Percentiles rank a stretch among this genome's conserved stretches.
These are phyloP conservation scores for Argynnis bischoffii DNA, from an alignment of 2,888 invertebrate genomes.

Conservation along the genomic window DNA sequence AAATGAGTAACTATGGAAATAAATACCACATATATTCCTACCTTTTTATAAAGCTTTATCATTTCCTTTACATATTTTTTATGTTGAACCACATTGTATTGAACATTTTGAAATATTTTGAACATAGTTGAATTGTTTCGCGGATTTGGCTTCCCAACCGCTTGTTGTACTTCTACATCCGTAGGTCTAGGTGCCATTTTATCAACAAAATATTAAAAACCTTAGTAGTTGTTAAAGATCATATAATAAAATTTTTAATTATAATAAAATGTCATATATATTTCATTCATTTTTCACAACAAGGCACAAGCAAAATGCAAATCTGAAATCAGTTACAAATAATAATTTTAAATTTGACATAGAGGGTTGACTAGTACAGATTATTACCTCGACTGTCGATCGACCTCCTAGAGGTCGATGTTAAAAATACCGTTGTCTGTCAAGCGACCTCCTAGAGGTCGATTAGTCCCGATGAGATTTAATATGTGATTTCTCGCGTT, in stretches of 20 bases:
- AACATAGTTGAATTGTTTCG: conserved; percentile 73
- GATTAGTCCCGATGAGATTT: too few species aligned
- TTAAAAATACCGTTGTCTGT: too few species aligned
- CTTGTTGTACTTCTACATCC: conserved; percentile 52
- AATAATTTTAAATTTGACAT: too few species aligned
- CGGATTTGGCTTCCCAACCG: conserved; percentile 63
- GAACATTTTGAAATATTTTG: conserved; percentile 84
- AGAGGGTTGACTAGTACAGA: too few species aligned
- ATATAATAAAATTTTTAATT: neutral
- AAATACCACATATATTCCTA: conserved; percentile 48
- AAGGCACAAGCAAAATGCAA: too few species aligned
- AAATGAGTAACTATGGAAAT: neutral
- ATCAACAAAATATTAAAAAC: neutral
- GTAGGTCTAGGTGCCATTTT: conserved; percentile 54
- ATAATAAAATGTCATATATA: neutral
- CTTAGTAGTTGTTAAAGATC: neutral
- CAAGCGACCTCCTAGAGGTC: too few species aligned
- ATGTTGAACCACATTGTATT: conserved; percentile 85
- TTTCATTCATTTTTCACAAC: too few species aligned
- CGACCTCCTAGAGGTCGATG: too few species aligned
- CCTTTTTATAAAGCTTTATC: conserved; percentile 84
- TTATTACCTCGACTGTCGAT: too few species aligned
- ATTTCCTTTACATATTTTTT: conserved; percentile 84
- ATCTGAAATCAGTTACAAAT: too few species aligned
- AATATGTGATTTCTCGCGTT: too few species aligned